Percentiles rank a stretch among this genome's conserved stretches.
Evolutionary conservation across 2,797 vertebrate genomes (phyloP).

Genomic region (Microchirus variegatus): DNA sequence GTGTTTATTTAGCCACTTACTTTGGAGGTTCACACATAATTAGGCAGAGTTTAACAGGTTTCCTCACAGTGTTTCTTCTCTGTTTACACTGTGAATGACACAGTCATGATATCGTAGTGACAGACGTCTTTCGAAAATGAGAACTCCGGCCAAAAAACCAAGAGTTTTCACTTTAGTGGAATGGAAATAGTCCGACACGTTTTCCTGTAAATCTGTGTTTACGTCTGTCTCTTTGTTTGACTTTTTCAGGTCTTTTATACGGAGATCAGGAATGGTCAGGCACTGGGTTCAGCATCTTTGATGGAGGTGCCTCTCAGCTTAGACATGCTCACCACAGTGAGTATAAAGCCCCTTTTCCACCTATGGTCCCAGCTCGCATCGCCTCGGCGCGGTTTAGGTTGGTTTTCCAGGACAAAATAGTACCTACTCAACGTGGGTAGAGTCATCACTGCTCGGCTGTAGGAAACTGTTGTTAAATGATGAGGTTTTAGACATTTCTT

Average conservation of each 20-base stretch:
- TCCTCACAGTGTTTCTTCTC: conserved; percentile 17
- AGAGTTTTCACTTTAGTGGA: no score
- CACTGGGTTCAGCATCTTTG: conserved; percentile 71
- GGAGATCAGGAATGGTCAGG: conserved; percentile 81
- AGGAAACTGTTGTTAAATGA: no score
- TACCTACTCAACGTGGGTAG: no score
- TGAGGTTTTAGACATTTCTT: no score
- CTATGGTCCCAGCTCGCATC: no score
- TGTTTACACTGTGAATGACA: conserved; percentile 7
- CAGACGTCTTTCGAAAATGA: not conserved
- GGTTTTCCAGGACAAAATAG: no score
- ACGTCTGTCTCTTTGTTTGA: not conserved
- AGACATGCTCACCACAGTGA: conserved; percentile 86
- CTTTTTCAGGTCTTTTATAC: conserved; percentile 89
- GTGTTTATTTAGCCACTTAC: conserved; percentile 42
- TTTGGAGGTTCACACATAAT: conserved; percentile 37
- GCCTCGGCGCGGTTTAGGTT: no score
- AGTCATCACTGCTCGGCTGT: no score
- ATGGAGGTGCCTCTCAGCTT: conserved; percentile 84
- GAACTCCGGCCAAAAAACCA: no score
- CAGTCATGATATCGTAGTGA: not conserved
- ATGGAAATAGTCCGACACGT: not conserved
- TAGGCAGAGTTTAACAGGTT: not conserved
- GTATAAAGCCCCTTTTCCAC: conserved; percentile 48
- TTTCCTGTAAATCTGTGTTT: not conserved